These are phyloP conservation scores for Apodemia hepburni DNA, from an alignment of 2,888 invertebrate species.

Conservation along the genomic window DNA sequence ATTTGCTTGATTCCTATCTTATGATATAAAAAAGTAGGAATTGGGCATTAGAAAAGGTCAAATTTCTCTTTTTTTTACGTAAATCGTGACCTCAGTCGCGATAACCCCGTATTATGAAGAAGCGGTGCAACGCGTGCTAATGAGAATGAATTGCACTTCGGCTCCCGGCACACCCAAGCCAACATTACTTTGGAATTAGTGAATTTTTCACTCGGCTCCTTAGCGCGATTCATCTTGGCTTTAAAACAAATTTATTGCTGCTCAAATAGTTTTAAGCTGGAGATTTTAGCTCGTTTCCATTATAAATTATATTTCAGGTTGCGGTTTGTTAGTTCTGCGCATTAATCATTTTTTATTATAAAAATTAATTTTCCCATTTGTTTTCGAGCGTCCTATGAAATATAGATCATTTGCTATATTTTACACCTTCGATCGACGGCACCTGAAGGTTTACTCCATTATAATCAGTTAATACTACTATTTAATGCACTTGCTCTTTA, in stretches of 20 bases:
- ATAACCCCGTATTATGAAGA: slow-evolving; percentile 50
- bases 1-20: too few species aligned
- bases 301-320: slow-evolving; percentile 22
- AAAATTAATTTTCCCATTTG: too few species aligned
- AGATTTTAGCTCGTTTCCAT: slow-evolving; percentile 33
- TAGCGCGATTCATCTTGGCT: slow-evolving; percentile 60
- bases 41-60: too few species aligned
- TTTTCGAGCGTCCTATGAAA: too few species aligned
- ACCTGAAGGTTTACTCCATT: too few species aligned
- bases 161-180: slow-evolving; percentile 41
- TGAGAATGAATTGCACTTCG: slow-evolving; percentile 67
- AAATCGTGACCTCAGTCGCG: not conserved
- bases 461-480: too few species aligned
- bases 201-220: slow-evolving; percentile 64
- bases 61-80: not conserved
- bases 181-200: slow-evolving; percentile 61
- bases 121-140: slow-evolving; percentile 51
- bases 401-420: too few species aligned
- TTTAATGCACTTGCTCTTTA: too few species aligned
- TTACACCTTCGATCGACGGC: too few species aligned
- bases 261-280: slow-evolving; percentile 46
- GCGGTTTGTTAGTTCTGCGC: not conserved
- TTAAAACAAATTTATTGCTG: slow-evolving; percentile 53
- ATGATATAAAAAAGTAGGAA: too few species aligned
- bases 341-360: too few species aligned